phyloP scores from a whole-genome alignment of 2,113 vertebrate genomes.

The Limnothrissa miodon region DNA sequence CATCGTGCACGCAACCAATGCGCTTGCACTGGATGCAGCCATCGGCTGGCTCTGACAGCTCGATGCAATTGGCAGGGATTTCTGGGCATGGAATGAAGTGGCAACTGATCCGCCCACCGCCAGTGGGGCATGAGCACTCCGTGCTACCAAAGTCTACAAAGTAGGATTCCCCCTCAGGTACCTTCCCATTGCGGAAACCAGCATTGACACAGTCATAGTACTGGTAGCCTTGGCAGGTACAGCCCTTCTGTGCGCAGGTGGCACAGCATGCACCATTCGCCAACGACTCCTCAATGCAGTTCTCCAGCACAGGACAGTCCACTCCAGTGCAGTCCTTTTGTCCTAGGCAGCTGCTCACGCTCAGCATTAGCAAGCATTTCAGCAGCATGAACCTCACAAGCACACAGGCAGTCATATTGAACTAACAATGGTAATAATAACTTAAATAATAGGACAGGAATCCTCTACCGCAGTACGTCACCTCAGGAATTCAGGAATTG shows the following conservation, averaged over 20 bases:
- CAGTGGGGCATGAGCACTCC: constrained; percentile 86
- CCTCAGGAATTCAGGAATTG: neutral
- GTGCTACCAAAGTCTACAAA: constrained; percentile 96
- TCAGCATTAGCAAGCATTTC: constrained; percentile 61
- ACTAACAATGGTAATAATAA: neutral
- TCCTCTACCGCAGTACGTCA: neutral
- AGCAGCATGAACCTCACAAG: constrained; percentile 49
- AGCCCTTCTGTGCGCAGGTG: constrained; percentile 81
- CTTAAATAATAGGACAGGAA: neutral
- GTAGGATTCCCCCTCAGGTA: constrained; percentile 89
- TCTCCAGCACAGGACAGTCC: constrained; percentile 77
- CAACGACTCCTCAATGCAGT: constrained; percentile 86
- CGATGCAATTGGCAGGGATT: constrained; percentile 86
- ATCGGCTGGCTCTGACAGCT: constrained; percentile 75
- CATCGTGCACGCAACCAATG: constrained; percentile 78
- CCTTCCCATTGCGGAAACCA: constrained; percentile 85
- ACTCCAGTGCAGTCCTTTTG: constrained; percentile 81
- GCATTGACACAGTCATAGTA: constrained; percentile 91
- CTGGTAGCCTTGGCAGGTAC: constrained; percentile 91
- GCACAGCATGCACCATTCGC: constrained; percentile 81
- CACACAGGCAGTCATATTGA: constrained; percentile 57
- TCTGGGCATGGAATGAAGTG: constrained; percentile 93
- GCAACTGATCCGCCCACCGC: constrained; percentile 91
- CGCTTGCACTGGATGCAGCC: constrained; percentile 87
- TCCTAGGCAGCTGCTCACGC: neutral